Percentiles rank a stretch among this genome's conserved stretches.
Evolutionary conservation across 2,888 invertebrate species (phyloP).

Genomic region (Theretra japonica): DNA sequence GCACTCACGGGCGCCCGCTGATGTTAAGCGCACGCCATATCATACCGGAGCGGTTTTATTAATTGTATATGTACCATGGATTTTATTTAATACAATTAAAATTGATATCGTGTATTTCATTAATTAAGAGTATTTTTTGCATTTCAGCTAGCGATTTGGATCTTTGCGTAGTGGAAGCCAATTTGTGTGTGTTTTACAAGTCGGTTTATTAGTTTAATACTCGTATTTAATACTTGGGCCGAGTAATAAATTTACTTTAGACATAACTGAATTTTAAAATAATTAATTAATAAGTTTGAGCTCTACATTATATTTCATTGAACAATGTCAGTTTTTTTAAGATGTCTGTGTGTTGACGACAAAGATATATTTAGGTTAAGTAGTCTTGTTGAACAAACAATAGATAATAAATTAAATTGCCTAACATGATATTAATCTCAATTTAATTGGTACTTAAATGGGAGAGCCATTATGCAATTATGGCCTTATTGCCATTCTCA

Average conservation of each 20-base stretch:
- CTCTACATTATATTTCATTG: neutral
- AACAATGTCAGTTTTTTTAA: too few species aligned
- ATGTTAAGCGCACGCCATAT: constrained; percentile 5
- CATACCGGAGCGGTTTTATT: neutral
- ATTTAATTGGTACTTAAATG: constrained; percentile 22
- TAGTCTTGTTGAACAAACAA: constrained; percentile 6
- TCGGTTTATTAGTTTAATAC: too few species aligned
- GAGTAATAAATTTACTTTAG: too few species aligned
- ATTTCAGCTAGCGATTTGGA: too few species aligned
- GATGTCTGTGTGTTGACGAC: neutral
- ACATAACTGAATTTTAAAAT: too few species aligned
- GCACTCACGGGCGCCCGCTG: constrained; percentile 16
- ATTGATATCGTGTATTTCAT: too few species aligned
- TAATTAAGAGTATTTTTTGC: too few species aligned
- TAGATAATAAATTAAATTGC: constrained; percentile 21
- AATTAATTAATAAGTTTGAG: neutral
- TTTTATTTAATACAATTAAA: too few species aligned
- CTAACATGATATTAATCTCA: constrained; percentile 17
- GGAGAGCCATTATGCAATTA: constrained; percentile 8
- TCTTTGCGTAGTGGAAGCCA: too few species aligned
- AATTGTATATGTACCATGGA: constrained; percentile 4
- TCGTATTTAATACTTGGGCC: too few species aligned
- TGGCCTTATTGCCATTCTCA: constrained; percentile 14
- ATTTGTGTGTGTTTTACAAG: too few species aligned
- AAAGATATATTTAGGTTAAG: neutral